Base-by-base conservation (phyloP, 2,888 invertebrate species). In the Boloria euphrosyne region DNA sequence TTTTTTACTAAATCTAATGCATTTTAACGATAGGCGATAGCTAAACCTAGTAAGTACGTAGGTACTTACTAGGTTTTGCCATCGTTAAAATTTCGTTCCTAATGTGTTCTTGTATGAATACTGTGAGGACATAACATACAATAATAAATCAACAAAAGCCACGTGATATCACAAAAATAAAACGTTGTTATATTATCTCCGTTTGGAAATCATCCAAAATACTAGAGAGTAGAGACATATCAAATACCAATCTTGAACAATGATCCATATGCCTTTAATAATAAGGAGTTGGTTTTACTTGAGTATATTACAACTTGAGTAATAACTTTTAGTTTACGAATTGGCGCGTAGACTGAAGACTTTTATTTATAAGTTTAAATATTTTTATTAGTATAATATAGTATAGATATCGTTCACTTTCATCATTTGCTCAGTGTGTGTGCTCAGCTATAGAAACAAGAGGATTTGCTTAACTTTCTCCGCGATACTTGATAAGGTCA, bases 131-230 rank as follows among this genome's bases (percentile, higher is more conserved):
- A 46, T 7, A 44, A 46, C 13, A 4, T 22, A 58, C 46, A n/a
- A 44, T 47, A 46, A 47, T 58, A 46, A 31, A n/a, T 55, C n/a
- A 49, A 46, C 50, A 31, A 31, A 47, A 66, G 43, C 27, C 47
- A 54, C 54, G 43, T 38, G 43, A 66, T 17, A 46, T 16, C 43
- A 58, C 62, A 47, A 44, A 66, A 66, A 58, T 66, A 66, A 53
- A 58, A 16, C 17, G 49, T 52, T 52, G 51, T 16, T 38, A 65
- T 60, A 57, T 50, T 61, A 61, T 65, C 44, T 38, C 10, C 31
- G 17, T 57, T 66, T 66, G 66, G 66, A 66, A 31, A 58, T 44
- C 57, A 57, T 66, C 66, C 66, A 66, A 66, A 51, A 10, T 46
- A 55, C 27, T 51, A 16, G 47, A 16, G 16, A 55, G 17, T 51